Percentiles rank a stretch among this genome's conserved stretches.
Evolutionary conservation across 2,113 vertebrate genomes (phyloP).

Genomic region (Alexandromys fortis): DNA sequence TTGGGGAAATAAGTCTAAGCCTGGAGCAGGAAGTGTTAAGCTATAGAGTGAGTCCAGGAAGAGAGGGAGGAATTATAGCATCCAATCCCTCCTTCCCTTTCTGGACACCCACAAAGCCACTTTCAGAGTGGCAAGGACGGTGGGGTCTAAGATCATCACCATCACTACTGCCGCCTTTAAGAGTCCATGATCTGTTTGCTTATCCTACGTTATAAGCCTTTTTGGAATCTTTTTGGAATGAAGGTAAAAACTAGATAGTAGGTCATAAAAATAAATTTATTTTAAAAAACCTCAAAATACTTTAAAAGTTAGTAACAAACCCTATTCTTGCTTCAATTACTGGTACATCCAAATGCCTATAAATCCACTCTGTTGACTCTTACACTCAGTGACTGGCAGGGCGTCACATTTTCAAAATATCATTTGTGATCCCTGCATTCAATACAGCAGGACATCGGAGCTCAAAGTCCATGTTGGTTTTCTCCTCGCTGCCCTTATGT

Average conservation of each 20-base stretch:
- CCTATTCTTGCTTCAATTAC: background rate
- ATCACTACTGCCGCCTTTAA: background rate
- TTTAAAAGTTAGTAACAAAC: background rate
- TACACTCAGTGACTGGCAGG: background rate
- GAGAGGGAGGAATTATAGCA: background rate
- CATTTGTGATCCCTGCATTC: constrained; percentile 23
- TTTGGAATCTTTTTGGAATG: background rate
- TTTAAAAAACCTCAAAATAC: background rate
- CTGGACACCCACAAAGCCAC: background rate
- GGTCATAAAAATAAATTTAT: background rate
- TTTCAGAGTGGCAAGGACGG: background rate
- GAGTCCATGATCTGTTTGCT: background rate
- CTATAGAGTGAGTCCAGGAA: background rate
- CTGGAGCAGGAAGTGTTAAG: background rate
- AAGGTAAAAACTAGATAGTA: background rate
- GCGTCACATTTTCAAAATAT: constrained; percentile 55
- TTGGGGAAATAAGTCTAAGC: constrained; percentile 21
- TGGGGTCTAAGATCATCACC: background rate
- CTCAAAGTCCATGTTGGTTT: background rate
- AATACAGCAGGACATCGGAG: background rate
- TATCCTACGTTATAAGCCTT: background rate
- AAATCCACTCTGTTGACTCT: constrained; percentile 58
- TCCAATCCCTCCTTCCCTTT: background rate
- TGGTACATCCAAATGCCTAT: background rate
- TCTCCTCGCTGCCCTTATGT: constrained; percentile 35